Conservation (phyloP, 2,113 vertebrate genomes). For the Chlorodrepanis virens region DNA sequence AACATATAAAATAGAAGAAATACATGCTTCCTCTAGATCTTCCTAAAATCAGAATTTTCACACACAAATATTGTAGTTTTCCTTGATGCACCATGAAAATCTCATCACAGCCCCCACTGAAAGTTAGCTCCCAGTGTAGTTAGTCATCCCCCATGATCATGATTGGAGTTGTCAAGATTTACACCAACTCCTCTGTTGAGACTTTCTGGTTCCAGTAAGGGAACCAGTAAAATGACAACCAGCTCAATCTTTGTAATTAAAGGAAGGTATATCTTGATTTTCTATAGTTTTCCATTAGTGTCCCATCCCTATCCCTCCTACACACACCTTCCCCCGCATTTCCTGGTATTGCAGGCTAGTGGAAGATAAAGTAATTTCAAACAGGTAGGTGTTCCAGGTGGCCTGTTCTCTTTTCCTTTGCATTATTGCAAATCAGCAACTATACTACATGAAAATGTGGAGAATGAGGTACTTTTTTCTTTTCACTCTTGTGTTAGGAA, state of each 20-base stretch:
- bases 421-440: not conserved
- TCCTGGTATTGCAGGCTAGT: not conserved
- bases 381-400: not conserved
- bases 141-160: not conserved
- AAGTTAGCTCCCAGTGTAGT: not conserved
- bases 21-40: not conserved
- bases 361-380: not conserved
- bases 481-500: not conserved
- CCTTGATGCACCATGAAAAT: not conserved
- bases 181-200: not conserved
- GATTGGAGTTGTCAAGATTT: not conserved
- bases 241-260: not conserved
- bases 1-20: not conserved
- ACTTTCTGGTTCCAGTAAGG: not conserved
- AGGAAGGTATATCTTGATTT: not conserved
- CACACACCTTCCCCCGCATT: fast-evolving
- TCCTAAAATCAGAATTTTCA: not conserved
- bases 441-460: not conserved
- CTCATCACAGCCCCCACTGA: not conserved
- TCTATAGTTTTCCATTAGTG: not conserved
- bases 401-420: not conserved
- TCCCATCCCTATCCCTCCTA: not conserved
- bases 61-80: not conserved
- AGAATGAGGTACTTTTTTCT: not conserved
- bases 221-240: not conserved